Evolutionary conservation across 1,140 invertebrate species (phyloP), one percentile per base, ranked within the genome.

Genomic region (Oncopodura yosiiana): DNA sequence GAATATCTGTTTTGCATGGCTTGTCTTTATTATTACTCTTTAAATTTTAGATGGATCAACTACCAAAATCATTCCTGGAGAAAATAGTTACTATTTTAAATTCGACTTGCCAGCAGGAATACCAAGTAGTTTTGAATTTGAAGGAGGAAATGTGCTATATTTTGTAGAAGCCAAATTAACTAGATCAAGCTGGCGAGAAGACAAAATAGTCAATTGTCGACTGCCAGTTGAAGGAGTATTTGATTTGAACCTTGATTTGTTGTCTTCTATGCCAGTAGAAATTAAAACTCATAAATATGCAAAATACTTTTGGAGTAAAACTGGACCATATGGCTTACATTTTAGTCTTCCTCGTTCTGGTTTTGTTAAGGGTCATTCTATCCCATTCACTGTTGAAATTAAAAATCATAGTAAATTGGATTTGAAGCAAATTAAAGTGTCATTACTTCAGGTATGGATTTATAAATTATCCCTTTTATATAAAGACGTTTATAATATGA

Each of bases 101-200:
- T 56, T 56, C 26, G 39, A 46, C 16, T 29, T 56, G n/a, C 54
- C 54, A 24, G 26, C 29, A 36, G 54, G 54, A 26, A 23, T 56
- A 16, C 54, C 54, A 19, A 43, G 46, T 9, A 49, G 26, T 14
- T 53, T 44, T 26, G 54, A 50, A 21, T 56, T 46, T 14, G 36
- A 42, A 19, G 32, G 37, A 26, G 54, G 54, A 24, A 56, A 56
- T n/a, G 54, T 56, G 2, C 54, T 50, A n/a, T 56, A 56, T 18
- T 49, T 50, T 24, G 54, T 56, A 14, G 54, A 34, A n/a, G 54
- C 54, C 4, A 49, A 51, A 42, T 32, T 56, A 19, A 56, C 54
- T 19, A 38, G 54, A 16, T 49, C 46, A 11, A 51, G 46, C 29
- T 56, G 54, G 54, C 43, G 42, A 37, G 54, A 56, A 30, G 49